These are phyloP conservation scores for Zosterops borbonicus DNA, from an alignment of 2,113 vertebrate species.

Conservation along the genomic window DNA sequence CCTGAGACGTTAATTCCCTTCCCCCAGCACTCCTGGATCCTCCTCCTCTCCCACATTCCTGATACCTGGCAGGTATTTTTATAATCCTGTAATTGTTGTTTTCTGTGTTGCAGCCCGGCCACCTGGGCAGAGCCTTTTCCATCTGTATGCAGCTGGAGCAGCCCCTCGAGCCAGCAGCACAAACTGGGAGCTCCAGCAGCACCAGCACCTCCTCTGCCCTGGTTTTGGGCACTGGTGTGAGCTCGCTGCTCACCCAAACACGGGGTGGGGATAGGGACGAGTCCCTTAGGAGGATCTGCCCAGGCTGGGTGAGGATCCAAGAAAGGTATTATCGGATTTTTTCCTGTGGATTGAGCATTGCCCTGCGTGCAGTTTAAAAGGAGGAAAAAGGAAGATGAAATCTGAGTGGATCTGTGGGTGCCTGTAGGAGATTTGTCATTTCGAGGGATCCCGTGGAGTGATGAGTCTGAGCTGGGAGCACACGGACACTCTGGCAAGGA, in stretches of 20 bases:
- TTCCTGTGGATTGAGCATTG: background rate
- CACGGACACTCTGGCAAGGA: background rate
- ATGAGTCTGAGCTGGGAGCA: background rate
- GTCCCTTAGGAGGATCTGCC: background rate
- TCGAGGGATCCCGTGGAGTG: background rate
- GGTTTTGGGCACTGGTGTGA: background rate
- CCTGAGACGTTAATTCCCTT: background rate
- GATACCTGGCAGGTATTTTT: background rate
- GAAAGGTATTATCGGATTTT: background rate
- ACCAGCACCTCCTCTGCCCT: background rate
- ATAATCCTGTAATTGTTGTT: background rate
- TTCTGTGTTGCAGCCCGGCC: background rate
- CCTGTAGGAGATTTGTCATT: background rate
- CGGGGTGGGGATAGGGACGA: background rate
- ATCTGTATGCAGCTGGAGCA: background rate
- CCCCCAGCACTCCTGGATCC: background rate
- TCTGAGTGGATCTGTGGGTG: background rate
- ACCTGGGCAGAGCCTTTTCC: background rate
- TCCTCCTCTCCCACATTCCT: background rate
- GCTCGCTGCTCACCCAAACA: accelerated
- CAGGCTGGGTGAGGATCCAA: background rate
- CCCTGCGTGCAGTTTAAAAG: background rate
- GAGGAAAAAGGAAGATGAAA: background rate
- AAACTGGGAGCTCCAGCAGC: background rate
- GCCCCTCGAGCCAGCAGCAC: background rate